Evolutionary conservation across 2,888 invertebrate species (phyloP), one percentile per base, ranked within the genome.

Genomic region (Ophraella communa): DNA sequence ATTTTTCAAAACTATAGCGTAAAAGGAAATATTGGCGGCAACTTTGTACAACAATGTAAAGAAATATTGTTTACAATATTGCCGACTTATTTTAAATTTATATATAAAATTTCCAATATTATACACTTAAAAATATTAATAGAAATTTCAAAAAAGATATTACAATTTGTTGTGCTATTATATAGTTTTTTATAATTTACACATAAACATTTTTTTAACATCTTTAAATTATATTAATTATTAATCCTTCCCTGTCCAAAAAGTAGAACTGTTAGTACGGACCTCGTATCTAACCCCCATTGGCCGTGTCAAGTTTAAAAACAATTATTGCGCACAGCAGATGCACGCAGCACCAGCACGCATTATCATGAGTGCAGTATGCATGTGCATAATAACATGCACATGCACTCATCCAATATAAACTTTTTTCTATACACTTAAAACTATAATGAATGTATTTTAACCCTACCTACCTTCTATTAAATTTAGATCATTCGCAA

Each of bases 401-500:
- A n/a, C n/a, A n/a, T n/a, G n/a, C n/a, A n/a, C n/a, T n/a, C n/a
- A n/a, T n/a, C n/a, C n/a, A n/a, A n/a, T n/a, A n/a, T n/a, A n/a
- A n/a, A n/a, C n/a, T n/a, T n/a, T n/a, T n/a, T n/a, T n/a, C n/a
- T n/a, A n/a, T n/a, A n/a, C n/a, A n/a, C n/a, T n/a, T n/a, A n/a
- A n/a, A n/a, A n/a, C n/a, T n/a, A n/a, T n/a, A n/a, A n/a, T n/a
- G n/a, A n/a, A n/a, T n/a, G n/a, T n/a, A n/a, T n/a, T n/a, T n/a
- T n/a, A n/a, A n/a, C n/a, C n/a, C n/a, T 55, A 56, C 42, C 35
- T 33, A 35, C 42, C 42, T 14, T 17, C 42, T 21, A 7, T 55
- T 56, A 56, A 54, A 35, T 35, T 23, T 24, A 56, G 23, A 24
- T 35, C 24, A 42, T 23, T 52, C 14, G 30, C 51, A 56, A 54